These are phyloP conservation scores for Oopsacas minuta DNA, from an alignment of 37 sponge, comb jelly and placozoan species.

Conservation along the genomic window DNA sequence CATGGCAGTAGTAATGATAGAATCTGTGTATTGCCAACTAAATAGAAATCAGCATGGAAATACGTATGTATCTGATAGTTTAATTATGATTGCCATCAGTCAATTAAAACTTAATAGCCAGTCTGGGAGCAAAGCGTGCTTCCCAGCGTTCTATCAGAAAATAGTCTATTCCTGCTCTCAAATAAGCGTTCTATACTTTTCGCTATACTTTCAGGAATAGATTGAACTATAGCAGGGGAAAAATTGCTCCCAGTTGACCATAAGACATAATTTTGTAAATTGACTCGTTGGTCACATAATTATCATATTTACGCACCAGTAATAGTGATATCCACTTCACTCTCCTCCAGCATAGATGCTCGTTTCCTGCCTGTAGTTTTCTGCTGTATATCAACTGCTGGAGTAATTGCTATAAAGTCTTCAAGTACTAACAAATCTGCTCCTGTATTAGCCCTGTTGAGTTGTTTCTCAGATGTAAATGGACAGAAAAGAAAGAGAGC, in stretches of 20 bases:
- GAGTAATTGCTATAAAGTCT: neutral
- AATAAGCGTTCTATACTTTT: too few species aligned
- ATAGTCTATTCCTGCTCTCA: too few species aligned
- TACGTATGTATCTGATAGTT: neutral
- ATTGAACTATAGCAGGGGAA: too few species aligned
- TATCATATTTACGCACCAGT: too few species aligned
- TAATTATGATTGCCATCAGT: too few species aligned
- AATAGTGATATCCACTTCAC: neutral
- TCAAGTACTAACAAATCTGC: neutral
- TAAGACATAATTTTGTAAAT: too few species aligned
- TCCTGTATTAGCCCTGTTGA: neutral
- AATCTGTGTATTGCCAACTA: neutral
- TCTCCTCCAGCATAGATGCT: neutral
- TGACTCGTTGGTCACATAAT: too few species aligned
- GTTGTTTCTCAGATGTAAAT: neutral
- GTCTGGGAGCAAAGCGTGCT: too few species aligned
- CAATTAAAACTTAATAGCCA: too few species aligned
- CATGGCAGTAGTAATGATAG: neutral
- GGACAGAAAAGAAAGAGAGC: slow-evolving; percentile 14
- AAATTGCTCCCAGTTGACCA: too few species aligned
- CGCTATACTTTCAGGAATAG: too few species aligned
- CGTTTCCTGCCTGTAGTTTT: neutral
- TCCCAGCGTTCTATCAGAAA: too few species aligned
- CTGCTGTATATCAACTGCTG: neutral
- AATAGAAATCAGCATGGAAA: neutral